These are phyloP conservation scores for Tetrao urogallus DNA, from an alignment of 2,113 vertebrate genomes.

Conservation along the genomic window DNA sequence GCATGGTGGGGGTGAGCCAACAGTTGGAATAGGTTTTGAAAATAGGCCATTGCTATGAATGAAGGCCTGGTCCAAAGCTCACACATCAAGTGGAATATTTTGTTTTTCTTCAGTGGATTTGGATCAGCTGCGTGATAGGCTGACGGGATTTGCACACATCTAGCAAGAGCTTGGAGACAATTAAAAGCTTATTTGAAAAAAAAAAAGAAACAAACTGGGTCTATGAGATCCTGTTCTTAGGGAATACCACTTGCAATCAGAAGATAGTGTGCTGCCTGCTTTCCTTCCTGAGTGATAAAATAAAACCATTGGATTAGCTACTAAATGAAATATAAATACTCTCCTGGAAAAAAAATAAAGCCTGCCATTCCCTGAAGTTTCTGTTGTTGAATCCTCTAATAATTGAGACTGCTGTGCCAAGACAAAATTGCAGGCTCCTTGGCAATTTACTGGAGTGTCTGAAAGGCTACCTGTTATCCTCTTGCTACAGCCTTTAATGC, in stretches of 20 bases:
- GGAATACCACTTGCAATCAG: neutral
- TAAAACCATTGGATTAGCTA: neutral
- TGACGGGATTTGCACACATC: neutral
- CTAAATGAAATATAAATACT: constrained; percentile 9
- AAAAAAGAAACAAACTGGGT: neutral
- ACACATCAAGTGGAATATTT: neutral
- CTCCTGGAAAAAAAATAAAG: constrained; percentile 5
- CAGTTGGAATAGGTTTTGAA: neutral
- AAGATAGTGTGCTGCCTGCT: neutral
- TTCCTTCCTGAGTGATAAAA: constrained; percentile 3
- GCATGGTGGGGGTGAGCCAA: no score
- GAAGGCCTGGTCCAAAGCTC: neutral
- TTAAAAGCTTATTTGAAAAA: neutral
- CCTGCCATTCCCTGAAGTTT: neutral
- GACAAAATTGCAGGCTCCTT: neutral
- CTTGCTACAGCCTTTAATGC: neutral
- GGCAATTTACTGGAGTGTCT: neutral
- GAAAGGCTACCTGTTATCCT: neutral
- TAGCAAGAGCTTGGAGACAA: fast-evolving
- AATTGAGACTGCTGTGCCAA: neutral
- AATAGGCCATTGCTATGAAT: neutral
- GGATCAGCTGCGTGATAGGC: neutral
- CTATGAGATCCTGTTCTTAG: neutral
- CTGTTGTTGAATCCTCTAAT: constrained; percentile 5
- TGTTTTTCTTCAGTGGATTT: neutral